Base-by-base conservation (phyloP, 2,797 vertebrate genomes). In the Eidolon dupreanum region DNA sequence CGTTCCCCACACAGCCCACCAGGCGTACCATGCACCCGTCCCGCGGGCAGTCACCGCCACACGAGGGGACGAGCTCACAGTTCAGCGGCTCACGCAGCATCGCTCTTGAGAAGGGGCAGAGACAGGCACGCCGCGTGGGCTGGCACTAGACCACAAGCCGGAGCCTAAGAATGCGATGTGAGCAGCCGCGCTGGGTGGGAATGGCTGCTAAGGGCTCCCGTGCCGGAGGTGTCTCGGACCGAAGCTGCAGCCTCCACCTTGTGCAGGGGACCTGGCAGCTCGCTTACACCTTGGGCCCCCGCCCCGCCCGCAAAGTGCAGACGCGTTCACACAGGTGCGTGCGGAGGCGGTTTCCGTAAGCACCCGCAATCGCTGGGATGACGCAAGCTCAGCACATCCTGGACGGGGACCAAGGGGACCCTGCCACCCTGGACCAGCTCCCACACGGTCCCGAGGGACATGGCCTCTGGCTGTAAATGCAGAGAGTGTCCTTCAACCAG, bases 291-390 rank as follows among this genome's bases (percentile, higher is more conserved):
- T 16, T 24, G 8, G 5, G 41, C 71, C 61, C 63, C 6, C 0
- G 57, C 28, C 66, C 43, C 22, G 15, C 8, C 81, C 46, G 22
- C 6, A 9, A 65, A 43, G 17, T 20, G 11, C 16, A 28, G 17
- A 31, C 9, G 49, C 11, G 22, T 0, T 51, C 66, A 31, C 66
- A 51, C 10, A 12, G 5, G 1, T 2, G 4, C 77, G 46, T 7
- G 2, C 3, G 41, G 10, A 33, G 68, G 38, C n/a, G 3, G 10
- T 41, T 10, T 10, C 46, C 57, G 2, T 5, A 26, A 28, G 31
- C 36, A 7, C 19, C 68, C 6, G 77, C 49, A 0, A 0, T 13
- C 5, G 49, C 59, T 43, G 0, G 0, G 0, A 24, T 1, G 16
- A 41, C n/a, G 0, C 5, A 2, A 41, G 70, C 41, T 24, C 10